Percentiles rank a stretch among this genome's conserved stretches.
Evolutionary conservation across 2,888 invertebrate genomes (phyloP).

Genomic region (Agrochola circellaris): DNA sequence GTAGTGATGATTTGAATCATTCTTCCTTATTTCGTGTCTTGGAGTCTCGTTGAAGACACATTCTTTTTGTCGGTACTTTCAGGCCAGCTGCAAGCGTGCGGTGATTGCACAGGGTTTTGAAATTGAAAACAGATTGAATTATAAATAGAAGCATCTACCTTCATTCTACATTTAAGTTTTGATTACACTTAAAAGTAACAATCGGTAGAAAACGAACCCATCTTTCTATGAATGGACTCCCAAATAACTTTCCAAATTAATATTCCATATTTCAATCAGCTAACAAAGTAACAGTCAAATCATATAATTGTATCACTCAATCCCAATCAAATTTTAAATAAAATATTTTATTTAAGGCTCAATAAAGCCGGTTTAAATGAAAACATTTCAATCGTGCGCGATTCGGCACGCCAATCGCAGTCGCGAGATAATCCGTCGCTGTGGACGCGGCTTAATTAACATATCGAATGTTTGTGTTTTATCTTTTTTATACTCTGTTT

Average conservation of each 20-base stretch:
- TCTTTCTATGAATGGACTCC: neutral
- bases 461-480: slow-evolving; percentile 62
- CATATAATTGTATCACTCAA: slow-evolving; percentile 27
- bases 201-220: neutral
- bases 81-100: neutral
- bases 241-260: slow-evolving; percentile 11
- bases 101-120: neutral
- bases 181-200: neutral
- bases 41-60: neutral
- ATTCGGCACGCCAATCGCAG: slow-evolving; percentile 71
- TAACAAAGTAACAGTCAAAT: slow-evolving; percentile 35
- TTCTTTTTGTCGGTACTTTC: neutral
- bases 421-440: slow-evolving; percentile 67
- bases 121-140: neutral
- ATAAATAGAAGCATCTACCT: neutral
- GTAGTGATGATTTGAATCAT: neutral
- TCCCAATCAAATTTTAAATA: slow-evolving; percentile 29
- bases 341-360: slow-evolving; percentile 35
- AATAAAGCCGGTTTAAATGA: slow-evolving; percentile 45
- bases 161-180: neutral
- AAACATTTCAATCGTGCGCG: slow-evolving; percentile 52
- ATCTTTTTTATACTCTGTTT: slow-evolving; percentile 45
- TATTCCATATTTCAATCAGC: slow-evolving; percentile 10
- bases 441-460: slow-evolving; percentile 78
- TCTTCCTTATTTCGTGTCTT: neutral